phyloP scores from a whole-genome alignment of 2,113 vertebrate genomes.

The Saccopteryx leptura region DNA sequence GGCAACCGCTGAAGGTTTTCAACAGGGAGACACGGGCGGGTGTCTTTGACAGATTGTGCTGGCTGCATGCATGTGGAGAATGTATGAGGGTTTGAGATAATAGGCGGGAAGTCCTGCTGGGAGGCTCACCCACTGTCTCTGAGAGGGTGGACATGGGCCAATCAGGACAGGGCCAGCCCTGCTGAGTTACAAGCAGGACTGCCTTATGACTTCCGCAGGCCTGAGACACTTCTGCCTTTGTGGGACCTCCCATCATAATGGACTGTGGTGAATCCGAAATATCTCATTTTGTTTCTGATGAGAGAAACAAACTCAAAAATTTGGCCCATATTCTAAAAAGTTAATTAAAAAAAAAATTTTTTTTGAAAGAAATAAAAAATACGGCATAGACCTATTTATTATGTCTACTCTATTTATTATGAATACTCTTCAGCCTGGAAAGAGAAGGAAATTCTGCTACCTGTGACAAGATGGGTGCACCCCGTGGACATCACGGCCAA shows the following conservation, averaged over 20 bases:
- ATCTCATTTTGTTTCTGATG: constrained; percentile 40
- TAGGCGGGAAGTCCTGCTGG: neutral
- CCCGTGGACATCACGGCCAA: neutral
- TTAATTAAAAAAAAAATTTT: constrained; percentile 33
- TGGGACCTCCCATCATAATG: neutral
- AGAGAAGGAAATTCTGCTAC: neutral
- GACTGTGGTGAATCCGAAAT: neutral
- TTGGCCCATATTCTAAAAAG: neutral
- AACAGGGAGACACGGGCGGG: neutral
- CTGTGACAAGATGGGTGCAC: neutral
- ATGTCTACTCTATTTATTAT: no score
- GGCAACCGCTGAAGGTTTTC: neutral
- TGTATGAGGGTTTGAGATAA: neutral
- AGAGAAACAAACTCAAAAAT: neutral
- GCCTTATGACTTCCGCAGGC: no score
- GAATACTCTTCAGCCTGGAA: neutral
- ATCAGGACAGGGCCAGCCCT: neutral
- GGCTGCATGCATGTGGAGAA: neutral
- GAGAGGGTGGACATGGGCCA: neutral
- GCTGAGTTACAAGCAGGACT: neutral
- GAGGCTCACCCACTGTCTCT: neutral
- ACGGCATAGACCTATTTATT: no score
- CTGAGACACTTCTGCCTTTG: neutral
- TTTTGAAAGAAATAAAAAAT: constrained; percentile 42
- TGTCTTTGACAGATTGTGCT: neutral